Evolutionary conservation across 2,888 invertebrate species (phyloP), one percentile per base, ranked within the genome.

Genomic region (Oxystoma pomonae): DNA sequence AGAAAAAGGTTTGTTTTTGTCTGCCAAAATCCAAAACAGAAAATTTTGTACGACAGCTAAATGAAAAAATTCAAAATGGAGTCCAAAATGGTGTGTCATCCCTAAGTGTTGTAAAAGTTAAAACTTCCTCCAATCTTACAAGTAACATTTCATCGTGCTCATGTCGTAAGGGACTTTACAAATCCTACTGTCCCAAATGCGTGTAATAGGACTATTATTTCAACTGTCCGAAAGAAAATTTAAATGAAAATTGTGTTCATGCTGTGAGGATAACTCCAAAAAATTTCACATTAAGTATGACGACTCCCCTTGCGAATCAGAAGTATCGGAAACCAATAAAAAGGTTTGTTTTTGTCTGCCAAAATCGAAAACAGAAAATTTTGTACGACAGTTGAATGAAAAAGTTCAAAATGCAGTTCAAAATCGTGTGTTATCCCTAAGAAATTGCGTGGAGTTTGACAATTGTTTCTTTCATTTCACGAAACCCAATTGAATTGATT

Each of bases 201-300:
- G 63, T 67, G 16, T 66, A 67, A 59, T 72, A 72, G 55, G 68
- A 69, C 21, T 63, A 64, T n/a, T 69, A 66, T 7, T 72, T 72
- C 57, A 50, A 63, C 7, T 55, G 49, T 17, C 18, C 49, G 5
- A 50, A 50, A 50, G 18, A 17, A 50, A 16, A 1, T 3, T 9
- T 19, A 18, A 16, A 2, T 21, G 16, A 16, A 9, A 58, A 58
- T 20, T 68, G 1, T 70, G 69, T 63, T 56, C 64, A 12, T 67
- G 65, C 20, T 71, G 70, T 55, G 59, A 58, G 61, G 60, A 67
- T 21, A 60, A 63, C 55, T 61, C 55, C 16, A 59, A 60, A 20
- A 61, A 53, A 21, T 55, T 59, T 22, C 7, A 62, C n/a, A 52
- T 56, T 2, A 66, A 64, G 1, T 65, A 52, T 21, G 61, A n/a